Percentiles rank a stretch among this genome's conserved stretches.
Evolutionary conservation across 2,888 invertebrate genomes (phyloP).

Genomic region (Rotaria socialis): DNA sequence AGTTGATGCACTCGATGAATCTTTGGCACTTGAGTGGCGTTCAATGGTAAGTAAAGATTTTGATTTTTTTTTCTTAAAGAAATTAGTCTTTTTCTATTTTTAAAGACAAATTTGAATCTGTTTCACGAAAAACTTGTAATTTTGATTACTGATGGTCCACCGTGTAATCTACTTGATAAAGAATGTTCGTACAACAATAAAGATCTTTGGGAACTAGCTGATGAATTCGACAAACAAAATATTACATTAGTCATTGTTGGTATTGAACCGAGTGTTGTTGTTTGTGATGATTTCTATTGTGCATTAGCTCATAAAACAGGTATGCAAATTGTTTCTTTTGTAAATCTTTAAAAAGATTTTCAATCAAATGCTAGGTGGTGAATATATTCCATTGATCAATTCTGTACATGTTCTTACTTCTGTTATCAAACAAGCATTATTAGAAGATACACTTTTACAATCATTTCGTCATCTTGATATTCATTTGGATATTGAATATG

Average conservation of each 20-base stretch:
- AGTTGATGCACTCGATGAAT: background rate
- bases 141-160: background rate
- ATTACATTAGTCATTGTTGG: slow-evolving; percentile 20
- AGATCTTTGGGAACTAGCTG: background rate
- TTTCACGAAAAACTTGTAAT: background rate
- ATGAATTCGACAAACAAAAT: background rate
- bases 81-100: background rate
- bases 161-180: background rate
- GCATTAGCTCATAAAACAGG: slow-evolving; percentile 20
- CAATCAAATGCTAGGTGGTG: background rate
- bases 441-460: background rate
- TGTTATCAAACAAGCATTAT: background rate
- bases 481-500: background rate
- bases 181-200: background rate
- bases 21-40: background rate
- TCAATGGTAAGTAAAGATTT: background rate
- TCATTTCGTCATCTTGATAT: background rate
- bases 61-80: background rate
- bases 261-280: background rate
- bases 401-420: background rate
- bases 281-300: slow-evolving; percentile 4
- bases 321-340: background rate
- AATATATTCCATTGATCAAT: background rate
- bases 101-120: background rate
- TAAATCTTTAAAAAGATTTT: no score